Conservation (phyloP, 2,888 invertebrate species). For the Meandrusa payeni region DNA sequence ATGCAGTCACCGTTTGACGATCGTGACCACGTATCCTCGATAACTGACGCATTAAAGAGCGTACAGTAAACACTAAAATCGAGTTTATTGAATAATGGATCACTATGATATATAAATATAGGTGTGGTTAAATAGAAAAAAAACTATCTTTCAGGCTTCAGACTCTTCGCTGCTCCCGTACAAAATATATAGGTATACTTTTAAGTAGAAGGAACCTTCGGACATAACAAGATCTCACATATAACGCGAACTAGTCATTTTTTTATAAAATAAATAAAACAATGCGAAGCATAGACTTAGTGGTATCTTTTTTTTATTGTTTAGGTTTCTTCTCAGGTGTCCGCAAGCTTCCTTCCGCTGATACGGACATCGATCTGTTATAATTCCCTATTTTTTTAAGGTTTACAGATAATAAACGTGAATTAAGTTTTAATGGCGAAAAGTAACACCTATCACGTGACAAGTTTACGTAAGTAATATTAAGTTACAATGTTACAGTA, state of each 20-base stretch:
- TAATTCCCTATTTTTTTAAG: slow-evolving; percentile 16
- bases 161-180: slow-evolving; percentile 24
- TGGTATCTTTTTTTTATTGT: slow-evolving; percentile 24
- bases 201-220: slow-evolving; percentile 24
- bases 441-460: not conserved
- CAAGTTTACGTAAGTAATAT: no score
- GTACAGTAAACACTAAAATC: no score
- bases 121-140: slow-evolving; percentile 20
- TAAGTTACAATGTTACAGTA: no score
- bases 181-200: slow-evolving; percentile 18
- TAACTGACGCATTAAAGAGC: no score
- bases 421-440: slow-evolving; percentile 4
- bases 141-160: slow-evolving; percentile 20
- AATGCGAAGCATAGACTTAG: slow-evolving; percentile 26
- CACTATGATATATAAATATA: slow-evolving; percentile 8
- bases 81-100: not conserved
- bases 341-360: slow-evolving; percentile 21
- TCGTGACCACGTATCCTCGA: no score
- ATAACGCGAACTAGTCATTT: slow-evolving; percentile 48
- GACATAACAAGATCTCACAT: slow-evolving; percentile 42
- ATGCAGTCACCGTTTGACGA: no score
- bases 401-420: slow-evolving; percentile 10
- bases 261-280: slow-evolving; percentile 30
- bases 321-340: slow-evolving; percentile 18
- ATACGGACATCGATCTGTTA: slow-evolving; percentile 16